phyloP scores from a whole-genome alignment of 2,888 invertebrate genomes.

The Dimorphilus gyrociliatus region DNA sequence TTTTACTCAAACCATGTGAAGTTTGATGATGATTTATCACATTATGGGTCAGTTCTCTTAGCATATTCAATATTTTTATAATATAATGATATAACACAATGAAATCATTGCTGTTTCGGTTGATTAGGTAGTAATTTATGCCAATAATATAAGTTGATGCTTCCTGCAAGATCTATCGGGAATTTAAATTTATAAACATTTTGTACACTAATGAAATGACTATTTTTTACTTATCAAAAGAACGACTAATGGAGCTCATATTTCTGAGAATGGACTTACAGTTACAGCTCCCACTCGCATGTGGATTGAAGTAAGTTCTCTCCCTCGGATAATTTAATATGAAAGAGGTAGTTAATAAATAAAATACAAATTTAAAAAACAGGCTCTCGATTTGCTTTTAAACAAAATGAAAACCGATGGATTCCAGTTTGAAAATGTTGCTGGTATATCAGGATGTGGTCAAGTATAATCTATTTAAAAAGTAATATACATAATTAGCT shows the following conservation, averaged over 20 bases:
- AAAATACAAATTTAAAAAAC: too few relatives aligned
- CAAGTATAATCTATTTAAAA: conserved; percentile 48
- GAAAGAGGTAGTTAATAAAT: too few relatives aligned
- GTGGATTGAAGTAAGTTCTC: conserved; percentile 56
- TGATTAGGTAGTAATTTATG: too few relatives aligned
- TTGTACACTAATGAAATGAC: too few relatives aligned
- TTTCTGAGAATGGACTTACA: conserved; percentile 24
- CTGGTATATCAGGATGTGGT: conserved; percentile 70
- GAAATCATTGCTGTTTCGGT: too few relatives aligned
- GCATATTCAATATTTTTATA: too few relatives aligned
- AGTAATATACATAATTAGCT: too few relatives aligned
- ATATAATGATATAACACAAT: too few relatives aligned
- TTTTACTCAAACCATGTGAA: conserved; percentile 64
- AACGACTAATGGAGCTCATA: conserved; percentile 13
- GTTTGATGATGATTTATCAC: conserved; percentile 81
- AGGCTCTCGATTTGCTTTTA: conserved; percentile 76
- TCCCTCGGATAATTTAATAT: not conserved
- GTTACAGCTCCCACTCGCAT: conserved; percentile 64
- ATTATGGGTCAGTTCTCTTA: conserved; percentile 58
- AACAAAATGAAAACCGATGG: conserved; percentile 63
- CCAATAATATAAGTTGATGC: too few relatives aligned
- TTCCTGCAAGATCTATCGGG: too few relatives aligned
- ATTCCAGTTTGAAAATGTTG: conserved; percentile 65
- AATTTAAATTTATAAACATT: too few relatives aligned
- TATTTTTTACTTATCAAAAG: too few relatives aligned